phyloP scores from a whole-genome alignment of 1,140 invertebrate genomes.

The Nylanderia fulva region DNA sequence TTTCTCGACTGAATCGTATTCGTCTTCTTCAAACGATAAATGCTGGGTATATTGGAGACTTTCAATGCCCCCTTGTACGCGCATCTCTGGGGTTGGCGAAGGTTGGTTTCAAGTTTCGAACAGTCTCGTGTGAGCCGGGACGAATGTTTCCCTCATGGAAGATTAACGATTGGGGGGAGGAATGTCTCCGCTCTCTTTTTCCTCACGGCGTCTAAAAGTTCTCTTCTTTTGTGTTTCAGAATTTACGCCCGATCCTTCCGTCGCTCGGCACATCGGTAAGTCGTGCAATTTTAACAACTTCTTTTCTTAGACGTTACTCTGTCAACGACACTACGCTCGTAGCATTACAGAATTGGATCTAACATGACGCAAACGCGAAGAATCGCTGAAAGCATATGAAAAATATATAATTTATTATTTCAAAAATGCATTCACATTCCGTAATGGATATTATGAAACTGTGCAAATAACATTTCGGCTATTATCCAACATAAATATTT shows the following conservation, averaged over 20 bases:
- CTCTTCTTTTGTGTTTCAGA: slow-evolving; percentile 70
- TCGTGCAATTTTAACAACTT: slow-evolving; percentile 60
- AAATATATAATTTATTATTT: slow-evolving; percentile 22
- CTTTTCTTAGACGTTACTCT: not conserved
- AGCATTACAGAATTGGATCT: slow-evolving; percentile 23
- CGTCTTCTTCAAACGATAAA: slow-evolving; percentile 59
- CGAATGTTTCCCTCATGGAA: slow-evolving; percentile 78
- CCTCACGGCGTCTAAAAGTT: slow-evolving; percentile 41
- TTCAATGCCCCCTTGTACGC: slow-evolving; percentile 57
- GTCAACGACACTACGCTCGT: slow-evolving; percentile 20
- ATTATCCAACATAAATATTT: not conserved
- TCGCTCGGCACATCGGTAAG: slow-evolving; percentile 71
- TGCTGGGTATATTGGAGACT: slow-evolving; percentile 22
- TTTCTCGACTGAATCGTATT: slow-evolving; percentile 47
- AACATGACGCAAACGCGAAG: not conserved
- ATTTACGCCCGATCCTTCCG: slow-evolving; percentile 65
- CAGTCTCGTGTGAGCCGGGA: slow-evolving; percentile 63
- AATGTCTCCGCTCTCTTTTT: slow-evolving; percentile 2
- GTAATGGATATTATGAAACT: slow-evolving; percentile 11
- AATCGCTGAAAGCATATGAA: slow-evolving; percentile 13
- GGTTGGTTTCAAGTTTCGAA: slow-evolving; percentile 75
- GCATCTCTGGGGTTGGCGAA: slow-evolving; percentile 62
- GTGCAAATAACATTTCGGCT: slow-evolving; percentile 2
- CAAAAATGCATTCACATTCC: not conserved
- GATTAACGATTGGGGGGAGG: slow-evolving; percentile 76